These are phyloP conservation scores for Neodiprion fabricii DNA, from an alignment of 1,140 invertebrate species.

Conservation along the genomic window DNA sequence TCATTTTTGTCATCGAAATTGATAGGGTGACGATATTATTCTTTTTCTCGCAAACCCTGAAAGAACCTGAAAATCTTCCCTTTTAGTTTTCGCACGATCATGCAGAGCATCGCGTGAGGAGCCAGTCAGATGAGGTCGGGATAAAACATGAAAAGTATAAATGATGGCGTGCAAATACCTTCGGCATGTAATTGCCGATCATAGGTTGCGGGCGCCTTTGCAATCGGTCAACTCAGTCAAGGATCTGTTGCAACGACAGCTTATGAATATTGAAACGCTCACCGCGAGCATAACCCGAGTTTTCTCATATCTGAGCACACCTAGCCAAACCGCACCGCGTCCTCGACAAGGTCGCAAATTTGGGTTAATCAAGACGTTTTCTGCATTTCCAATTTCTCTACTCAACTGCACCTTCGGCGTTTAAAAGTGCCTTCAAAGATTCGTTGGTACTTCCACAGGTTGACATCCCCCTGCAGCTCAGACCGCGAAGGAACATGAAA, in stretches of 20 bases:
- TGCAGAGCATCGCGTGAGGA: not conserved
- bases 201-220: slow-evolving; percentile 38
- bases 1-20: not conserved
- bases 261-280: slow-evolving; percentile 42
- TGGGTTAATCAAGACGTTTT: not conserved
- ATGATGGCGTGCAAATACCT: not conserved
- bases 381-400: not conserved
- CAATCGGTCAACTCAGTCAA: slow-evolving; percentile 45
- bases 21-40: not conserved
- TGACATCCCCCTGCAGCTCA: too few relatives aligned
- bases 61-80: not conserved
- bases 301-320: too few relatives aligned
- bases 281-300: not conserved
- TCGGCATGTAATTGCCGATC: not conserved
- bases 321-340: not conserved
- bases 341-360: not conserved
- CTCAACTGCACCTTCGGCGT: too few relatives aligned
- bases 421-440: too few relatives aligned
- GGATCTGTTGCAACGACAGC: slow-evolving; percentile 37
- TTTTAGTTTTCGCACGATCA: not conserved
- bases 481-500: too few relatives aligned
- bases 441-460: too few relatives aligned
- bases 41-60: not conserved
- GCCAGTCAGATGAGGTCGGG: not conserved
- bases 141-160: not conserved